Evolutionary conservation across 2,113 vertebrate genomes (phyloP), one percentile per base, ranked within the genome.

Genomic region (Sturnus vulgaris): DNA sequence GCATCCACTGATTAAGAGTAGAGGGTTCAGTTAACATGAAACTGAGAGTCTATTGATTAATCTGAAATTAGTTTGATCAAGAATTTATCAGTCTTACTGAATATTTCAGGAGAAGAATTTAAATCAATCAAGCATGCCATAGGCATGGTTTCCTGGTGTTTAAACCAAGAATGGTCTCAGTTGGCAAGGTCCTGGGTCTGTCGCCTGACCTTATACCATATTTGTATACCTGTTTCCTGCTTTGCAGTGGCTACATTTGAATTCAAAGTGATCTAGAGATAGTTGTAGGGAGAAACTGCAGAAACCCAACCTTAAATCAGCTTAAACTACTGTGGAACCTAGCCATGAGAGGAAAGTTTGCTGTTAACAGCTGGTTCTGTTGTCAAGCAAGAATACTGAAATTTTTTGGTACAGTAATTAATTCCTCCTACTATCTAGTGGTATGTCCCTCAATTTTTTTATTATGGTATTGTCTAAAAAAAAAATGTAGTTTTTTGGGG

Each of bases 141-240:
- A 72, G 33, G 7, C 8, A 40, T 57, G 7, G 2, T 76, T 83
- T 52, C 31, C 7, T 53, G 37, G 10, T 60, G 8, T 82, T 95
- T 49, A 78, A 87, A 47, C 24, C 16, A 44, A 13, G 27, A 20
- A 31, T 35, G 15, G n/a, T 53, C 24, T 5, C 12, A 30, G 10
- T 6, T 85, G 16, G 5, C 30, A 44, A 72, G 19, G 25, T 92
- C 40, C 15, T 64, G 14, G 10, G 22, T 9, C 31, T 91, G 2
- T 69, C 0, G 0, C 6, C 10, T 10, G 7, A 37, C 9, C 9
- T 21, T 27, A 31, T 33, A 25, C 39, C 15, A 21, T 44, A 27
- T 77, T 46, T 42, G 15, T 69, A 15, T 61, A 31, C 4, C 12
- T 40, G 1, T 70, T 88, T 82, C 37, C 24, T 65, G 39, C 71